A percentile compares a stretch with the other conserved stretches of the same genome.
These are phyloP conservation scores for Hucho hucho DNA, from an alignment of 2,113 vertebrate species.

Conservation along the genomic window DNA sequence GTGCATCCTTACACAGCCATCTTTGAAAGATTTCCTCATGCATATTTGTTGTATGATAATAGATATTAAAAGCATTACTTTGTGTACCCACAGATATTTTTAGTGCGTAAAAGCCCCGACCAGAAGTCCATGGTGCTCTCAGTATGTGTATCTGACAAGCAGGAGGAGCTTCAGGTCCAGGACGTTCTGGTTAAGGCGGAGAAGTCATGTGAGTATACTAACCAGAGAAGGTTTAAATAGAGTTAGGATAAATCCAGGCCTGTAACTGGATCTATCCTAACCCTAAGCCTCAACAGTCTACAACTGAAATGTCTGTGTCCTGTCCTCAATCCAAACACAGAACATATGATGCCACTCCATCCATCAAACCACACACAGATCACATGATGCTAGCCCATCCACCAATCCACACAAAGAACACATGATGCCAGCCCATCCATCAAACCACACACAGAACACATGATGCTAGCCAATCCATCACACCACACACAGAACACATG, in stretches of 20 bases:
- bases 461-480: too few relatives aligned
- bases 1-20: too few relatives aligned
- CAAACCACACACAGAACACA: too few relatives aligned
- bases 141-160: constrained; percentile 71
- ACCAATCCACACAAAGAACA: too few relatives aligned
- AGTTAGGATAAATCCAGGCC: not conserved
- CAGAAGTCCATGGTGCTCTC: constrained; percentile 74
- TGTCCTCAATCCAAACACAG: too few relatives aligned
- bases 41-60: not conserved
- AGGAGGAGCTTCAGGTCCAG: constrained; percentile 48
- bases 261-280: not conserved
- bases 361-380: too few relatives aligned
- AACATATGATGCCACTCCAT: too few relatives aligned
- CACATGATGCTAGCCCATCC: too few relatives aligned
- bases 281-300: not conserved
- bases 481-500: too few relatives aligned
- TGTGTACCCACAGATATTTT: constrained; percentile 70
- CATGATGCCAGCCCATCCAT: too few relatives aligned
- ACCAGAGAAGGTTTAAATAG: not conserved
- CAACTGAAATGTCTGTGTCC: too few relatives aligned
- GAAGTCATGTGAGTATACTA: constrained; percentile 77
- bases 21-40: not conserved
- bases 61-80: not conserved
- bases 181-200: constrained; percentile 83
- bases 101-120: constrained; percentile 77